A percentile compares a stretch with the other conserved stretches of the same genome.
Evolutionary conservation across 2,113 vertebrate genomes (phyloP).

Genomic region (Burhinus bistriatus): DNA sequence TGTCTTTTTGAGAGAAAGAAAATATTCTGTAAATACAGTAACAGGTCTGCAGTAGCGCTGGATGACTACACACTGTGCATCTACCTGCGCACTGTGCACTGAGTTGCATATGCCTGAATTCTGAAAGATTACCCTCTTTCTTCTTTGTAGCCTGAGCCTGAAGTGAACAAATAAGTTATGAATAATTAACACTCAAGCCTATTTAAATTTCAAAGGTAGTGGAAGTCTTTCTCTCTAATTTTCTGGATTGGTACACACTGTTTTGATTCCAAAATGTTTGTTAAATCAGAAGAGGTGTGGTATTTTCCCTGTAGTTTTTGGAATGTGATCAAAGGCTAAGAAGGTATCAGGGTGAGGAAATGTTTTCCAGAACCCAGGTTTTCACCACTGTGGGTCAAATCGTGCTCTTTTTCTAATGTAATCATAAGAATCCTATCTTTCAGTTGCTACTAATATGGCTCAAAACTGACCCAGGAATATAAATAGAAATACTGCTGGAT

Average conservation of each 20-base stretch:
- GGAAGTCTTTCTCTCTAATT: slow-evolving; percentile 21
- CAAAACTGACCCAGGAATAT: background rate
- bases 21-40: background rate
- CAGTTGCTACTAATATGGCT: background rate
- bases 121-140: background rate
- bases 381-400: background rate
- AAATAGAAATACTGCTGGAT: background rate
- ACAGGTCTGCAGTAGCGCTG: background rate
- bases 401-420: background rate
- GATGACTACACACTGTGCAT: background rate
- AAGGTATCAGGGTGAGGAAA: background rate
- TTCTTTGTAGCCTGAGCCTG: background rate
- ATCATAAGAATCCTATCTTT: background rate
- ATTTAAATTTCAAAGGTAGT: slow-evolving; percentile 54
- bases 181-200: slow-evolving; percentile 37
- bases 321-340: slow-evolving; percentile 16
- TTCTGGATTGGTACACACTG: slow-evolving; percentile 35
- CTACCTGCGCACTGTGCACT: background rate
- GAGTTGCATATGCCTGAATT: background rate
- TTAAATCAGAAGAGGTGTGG: background rate
- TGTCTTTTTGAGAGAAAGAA: background rate
- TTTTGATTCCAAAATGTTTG: slow-evolving; percentile 40
- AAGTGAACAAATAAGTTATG: slow-evolving; percentile 27
- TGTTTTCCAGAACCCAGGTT: background rate
- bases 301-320: background rate